Percentiles rank a stretch among this genome's conserved stretches.
Conservation (phyloP, 2,797 vertebrate species). For the Taeniopygia guttata region DNA sequence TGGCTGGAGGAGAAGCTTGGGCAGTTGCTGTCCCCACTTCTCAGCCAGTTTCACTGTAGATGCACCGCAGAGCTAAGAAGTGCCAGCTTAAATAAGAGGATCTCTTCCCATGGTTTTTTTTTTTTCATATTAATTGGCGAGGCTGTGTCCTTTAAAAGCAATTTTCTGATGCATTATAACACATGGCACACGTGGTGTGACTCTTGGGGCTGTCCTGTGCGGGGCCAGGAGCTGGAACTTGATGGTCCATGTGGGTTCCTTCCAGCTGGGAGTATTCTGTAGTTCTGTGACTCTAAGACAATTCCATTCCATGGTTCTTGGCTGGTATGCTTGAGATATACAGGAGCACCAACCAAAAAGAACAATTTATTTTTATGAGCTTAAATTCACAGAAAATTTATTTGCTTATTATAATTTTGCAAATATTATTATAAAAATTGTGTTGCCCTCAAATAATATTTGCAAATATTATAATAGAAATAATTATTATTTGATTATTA, state of each 20-base stretch:
- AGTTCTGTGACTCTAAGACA: not conserved
- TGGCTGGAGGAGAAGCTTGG: too few species aligned
- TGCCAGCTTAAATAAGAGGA: too few species aligned
- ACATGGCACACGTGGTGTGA: not conserved
- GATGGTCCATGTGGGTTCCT: not conserved
- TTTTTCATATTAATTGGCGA: not conserved
- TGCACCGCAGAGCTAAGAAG: too few species aligned
- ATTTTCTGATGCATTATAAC: not conserved
- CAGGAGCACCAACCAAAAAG: not conserved
- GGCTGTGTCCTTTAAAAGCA: not conserved
- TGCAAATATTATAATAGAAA: not conserved
- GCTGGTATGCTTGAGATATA: not conserved
- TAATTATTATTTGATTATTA: not conserved
- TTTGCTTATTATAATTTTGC: not conserved
- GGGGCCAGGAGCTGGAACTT: not conserved
- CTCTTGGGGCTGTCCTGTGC: not conserved
- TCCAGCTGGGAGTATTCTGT: not conserved
- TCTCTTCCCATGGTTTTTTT: accelerated
- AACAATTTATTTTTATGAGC: not conserved
- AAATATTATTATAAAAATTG: not conserved
- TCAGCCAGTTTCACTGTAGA: too few species aligned
- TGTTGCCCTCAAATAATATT: not conserved
- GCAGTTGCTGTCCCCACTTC: too few species aligned
- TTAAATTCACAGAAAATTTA: not conserved
- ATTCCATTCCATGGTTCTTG: not conserved